Base-by-base conservation (phyloP, 2,113 vertebrate species). In the Donacobius atricapilla region DNA sequence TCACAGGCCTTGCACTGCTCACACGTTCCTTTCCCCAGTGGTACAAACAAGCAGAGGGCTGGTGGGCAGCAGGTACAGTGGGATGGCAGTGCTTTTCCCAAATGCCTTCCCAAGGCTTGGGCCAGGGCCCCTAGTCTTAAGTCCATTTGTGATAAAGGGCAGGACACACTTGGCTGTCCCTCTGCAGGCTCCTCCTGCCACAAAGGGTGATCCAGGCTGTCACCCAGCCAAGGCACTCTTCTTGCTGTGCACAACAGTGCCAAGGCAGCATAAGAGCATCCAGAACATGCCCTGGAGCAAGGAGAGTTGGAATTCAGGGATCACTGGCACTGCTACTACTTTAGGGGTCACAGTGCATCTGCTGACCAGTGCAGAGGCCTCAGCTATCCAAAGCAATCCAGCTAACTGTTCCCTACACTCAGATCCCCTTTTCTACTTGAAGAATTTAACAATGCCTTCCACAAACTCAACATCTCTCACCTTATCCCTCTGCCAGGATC, bases 401-500 rank as follows among this genome's bases (percentile, higher is more conserved):
- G 1, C 14, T 27, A 10, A 45, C 63, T 65, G 39, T 4, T 35
- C 40, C 22, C 33, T 47, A 24, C 0, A 1, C 15, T 33, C 18
- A 61, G 25, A 73, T 33, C 47, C 18, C 57, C 47, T 64, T 47
- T 87, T 58, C 56, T 53, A 5, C 44, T 25, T 33, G 48, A 70
- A 57, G 60, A 42, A 60, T 48, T 64, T 37, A 60, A 28, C 11
- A 23, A 11, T 51, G 31, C 7, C 16, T 72, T 66, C 61, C 31
- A 42, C 33, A 53, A 33, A 15, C 8, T 50, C 13, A n/a, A n/a
- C n/a, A n/a, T n/a, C 54, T 42, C 97, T 95, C 88, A 99, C 99
- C 99, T 99, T 99, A 60, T 99, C 99, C 97, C 99, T 99, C 94
- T 98, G 99, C 98, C 99, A 99, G 91, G 99, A 99, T 31, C 99